phyloP scores from a whole-genome alignment of 2,888 invertebrate species.

The Apeira syringaria region DNA sequence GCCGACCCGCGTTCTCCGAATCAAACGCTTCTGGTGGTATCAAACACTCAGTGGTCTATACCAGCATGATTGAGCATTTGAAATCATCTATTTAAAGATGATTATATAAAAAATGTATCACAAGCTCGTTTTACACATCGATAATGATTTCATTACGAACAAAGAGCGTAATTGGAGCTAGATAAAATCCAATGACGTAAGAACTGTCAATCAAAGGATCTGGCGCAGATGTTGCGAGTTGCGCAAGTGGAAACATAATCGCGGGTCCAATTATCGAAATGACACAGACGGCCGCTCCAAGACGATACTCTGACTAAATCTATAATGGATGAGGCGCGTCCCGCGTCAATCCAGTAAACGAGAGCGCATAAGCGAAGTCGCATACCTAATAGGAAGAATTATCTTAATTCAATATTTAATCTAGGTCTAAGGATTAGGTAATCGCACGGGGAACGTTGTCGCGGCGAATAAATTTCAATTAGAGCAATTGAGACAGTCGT shows the following conservation, averaged over 20 bases:
- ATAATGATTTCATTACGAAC: conserved; percentile 29
- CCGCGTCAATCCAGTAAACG: conserved; percentile 75
- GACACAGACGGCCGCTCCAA: conserved; percentile 62
- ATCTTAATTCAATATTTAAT: conserved; percentile 52
- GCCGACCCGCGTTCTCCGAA: conserved; percentile 65
- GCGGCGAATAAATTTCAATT: conserved; percentile 72
- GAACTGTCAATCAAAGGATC: conserved; percentile 68
- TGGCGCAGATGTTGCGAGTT: conserved; percentile 69
- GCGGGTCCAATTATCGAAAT: conserved; percentile 78
- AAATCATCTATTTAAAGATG: conserved; percentile 9
- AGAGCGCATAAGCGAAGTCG: conserved; percentile 69
- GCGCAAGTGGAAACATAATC: conserved; percentile 63
- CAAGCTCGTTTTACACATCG: conserved; percentile 20
- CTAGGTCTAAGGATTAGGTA: conserved; percentile 42
- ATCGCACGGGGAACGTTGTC: conserved; percentile 50
- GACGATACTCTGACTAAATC: conserved; percentile 72
- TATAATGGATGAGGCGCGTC: conserved; percentile 81
- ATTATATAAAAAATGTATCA: conserved; percentile 14
- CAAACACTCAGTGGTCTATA: conserved; percentile 25
- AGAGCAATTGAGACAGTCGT: conserved; percentile 54
- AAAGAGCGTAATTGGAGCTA: conserved; percentile 60
- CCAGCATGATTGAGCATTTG: conserved; percentile 5
- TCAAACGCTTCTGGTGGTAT: conserved; percentile 38
- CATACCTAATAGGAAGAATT: conserved; percentile 65
- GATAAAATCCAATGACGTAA: conserved; percentile 67